Base-by-base conservation (phyloP, 2,113 vertebrate genomes). In the Brachionichthys hirsutus region DNA sequence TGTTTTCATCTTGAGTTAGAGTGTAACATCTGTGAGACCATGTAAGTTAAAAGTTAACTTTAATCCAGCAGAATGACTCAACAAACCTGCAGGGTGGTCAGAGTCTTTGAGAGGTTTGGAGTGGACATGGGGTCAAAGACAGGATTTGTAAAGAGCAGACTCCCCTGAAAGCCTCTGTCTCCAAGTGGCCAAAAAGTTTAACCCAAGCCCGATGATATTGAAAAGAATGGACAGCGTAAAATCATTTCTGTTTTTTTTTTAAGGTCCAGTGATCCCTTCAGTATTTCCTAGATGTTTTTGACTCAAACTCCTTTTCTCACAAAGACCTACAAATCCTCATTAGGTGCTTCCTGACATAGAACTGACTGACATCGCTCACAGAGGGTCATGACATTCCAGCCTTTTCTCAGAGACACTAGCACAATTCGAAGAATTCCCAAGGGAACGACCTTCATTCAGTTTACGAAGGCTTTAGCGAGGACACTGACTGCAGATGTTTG, bases 351-450 rank as follows among this genome's bases (percentile, higher is more conserved):
- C 66, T 51, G 20, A 83, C 65, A 82, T 70, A 83, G 65, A 67
- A 43, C 66, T 82, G 83, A 84, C 68, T 80, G 76, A 81, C 80
- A 84, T 85, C 67, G 82, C 72, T 87, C 75, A 85, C 78, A 67
- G 8, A 56, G 80, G 80, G 82, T 87, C 82, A 82, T 73, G 82
- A 88, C 81, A 90, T 89, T 87, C 82, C 71, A 49, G 64, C 62
- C 67, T 69, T 74, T 59, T 67, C 63, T 60, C 42, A 12, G 60
- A 85, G 75, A 75, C 73, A 81, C 63, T 69, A 80, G 83, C 64
- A 84, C 81, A 79, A 85, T 86, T 88, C 89, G 81, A 74, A 72
- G 82, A 74, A 75, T 82, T 85, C 83, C 78, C 73, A 34, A 62
- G 73, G 54, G 75, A 82, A 63, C 60, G 60, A 79, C 55, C 69